Percentiles rank a stretch among this genome's conserved stretches.
phyloP scores from a whole-genome alignment of 2,113 vertebrate species.

The Epinephelus lanceolatus region DNA sequence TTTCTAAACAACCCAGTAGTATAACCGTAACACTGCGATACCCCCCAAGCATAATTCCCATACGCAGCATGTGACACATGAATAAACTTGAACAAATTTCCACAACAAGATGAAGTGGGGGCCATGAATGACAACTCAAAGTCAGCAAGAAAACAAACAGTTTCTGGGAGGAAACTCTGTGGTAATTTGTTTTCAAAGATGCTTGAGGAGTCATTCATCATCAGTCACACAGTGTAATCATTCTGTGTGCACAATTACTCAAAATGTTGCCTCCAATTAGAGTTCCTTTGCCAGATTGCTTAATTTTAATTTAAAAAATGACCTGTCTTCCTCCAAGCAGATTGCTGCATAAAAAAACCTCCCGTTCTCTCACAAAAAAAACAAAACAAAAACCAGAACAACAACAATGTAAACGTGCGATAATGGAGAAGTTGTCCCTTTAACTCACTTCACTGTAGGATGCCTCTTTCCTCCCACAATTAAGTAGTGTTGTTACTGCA shows the following conservation, averaged over 20 bases:
- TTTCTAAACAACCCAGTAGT: too few species aligned
- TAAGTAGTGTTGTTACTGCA: constrained; percentile 48
- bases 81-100: not conserved
- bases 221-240: constrained; percentile 35
- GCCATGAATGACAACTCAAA: not conserved
- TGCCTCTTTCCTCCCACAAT: constrained; percentile 42
- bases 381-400: not conserved
- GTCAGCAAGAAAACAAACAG: constrained; percentile 7
- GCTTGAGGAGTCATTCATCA: constrained; percentile 42
- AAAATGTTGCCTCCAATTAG: constrained; percentile 59
- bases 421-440: constrained; percentile 25
- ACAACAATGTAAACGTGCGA: constrained; percentile 24
- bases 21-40: too few species aligned
- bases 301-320: constrained; percentile 47
- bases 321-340: constrained; percentile 40
- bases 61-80: not conserved
- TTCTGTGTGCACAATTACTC: constrained; percentile 50
- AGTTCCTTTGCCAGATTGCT: constrained; percentile 43
- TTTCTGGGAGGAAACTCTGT: not conserved
- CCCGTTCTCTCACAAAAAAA: constrained; percentile 9
- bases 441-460: constrained; percentile 1
- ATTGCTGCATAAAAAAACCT: constrained; percentile 34
- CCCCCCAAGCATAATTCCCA: too few species aligned
- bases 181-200: constrained; percentile 15
- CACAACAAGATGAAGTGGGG: not conserved